Conservation (phyloP, 2,113 vertebrate species). For the Halcyon malimbica region DNA sequence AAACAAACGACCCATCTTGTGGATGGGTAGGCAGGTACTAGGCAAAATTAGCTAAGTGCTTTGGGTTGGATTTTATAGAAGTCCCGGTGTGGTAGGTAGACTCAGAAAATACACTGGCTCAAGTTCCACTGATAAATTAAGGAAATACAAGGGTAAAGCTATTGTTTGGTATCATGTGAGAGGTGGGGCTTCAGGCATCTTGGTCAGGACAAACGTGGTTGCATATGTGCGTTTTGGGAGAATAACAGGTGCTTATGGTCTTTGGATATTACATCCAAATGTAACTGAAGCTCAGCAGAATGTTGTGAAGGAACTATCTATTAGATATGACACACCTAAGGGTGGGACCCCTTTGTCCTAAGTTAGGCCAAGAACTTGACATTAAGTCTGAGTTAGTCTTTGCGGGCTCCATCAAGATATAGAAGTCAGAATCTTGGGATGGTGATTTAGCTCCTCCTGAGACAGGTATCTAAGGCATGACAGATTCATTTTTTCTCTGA, state of each 20-base stretch:
- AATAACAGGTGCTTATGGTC: not conserved
- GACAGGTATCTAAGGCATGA: not conserved
- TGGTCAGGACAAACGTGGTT: not conserved
- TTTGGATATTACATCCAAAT: not conserved
- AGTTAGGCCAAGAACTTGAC: not conserved
- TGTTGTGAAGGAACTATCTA: not conserved
- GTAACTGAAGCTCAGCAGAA: not conserved
- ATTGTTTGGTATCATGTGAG: not conserved
- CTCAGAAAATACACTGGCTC: not conserved
- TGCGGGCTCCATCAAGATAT: not conserved
- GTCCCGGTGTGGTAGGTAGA: not conserved
- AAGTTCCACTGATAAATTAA: not conserved
- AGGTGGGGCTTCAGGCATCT: accelerated
- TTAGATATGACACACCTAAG: not conserved
- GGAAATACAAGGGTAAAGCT: not conserved
- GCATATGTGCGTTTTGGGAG: accelerated
- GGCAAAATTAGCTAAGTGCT: not conserved
- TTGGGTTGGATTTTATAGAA: not conserved
- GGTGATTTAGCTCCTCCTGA: not conserved
- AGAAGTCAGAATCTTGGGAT: not conserved
- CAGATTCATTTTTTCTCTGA: not conserved
- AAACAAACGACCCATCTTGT: not conserved
- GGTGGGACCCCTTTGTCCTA: not conserved
- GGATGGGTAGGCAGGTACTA: not conserved
- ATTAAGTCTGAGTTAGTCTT: not conserved